Evolutionary conservation across 2,888 invertebrate genomes (phyloP).

Genomic region (Diloba caeruleocephala): DNA sequence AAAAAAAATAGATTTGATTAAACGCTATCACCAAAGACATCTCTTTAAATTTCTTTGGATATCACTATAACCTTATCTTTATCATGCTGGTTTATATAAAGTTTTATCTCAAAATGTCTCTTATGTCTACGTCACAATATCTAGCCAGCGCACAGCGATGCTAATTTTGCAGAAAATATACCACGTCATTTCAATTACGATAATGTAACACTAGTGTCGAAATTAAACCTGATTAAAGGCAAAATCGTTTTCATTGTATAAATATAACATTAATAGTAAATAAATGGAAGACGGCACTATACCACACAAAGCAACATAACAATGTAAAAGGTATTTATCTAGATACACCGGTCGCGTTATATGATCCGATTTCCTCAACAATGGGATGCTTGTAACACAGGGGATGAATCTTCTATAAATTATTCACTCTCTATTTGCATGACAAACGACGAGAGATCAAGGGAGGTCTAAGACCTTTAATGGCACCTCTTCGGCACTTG

Average conservation of each 20-base stretch:
- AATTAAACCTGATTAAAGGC: background rate
- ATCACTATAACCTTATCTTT: no score
- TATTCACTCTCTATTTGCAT: slow-evolving; percentile 87
- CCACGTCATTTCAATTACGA: no score
- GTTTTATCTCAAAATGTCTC: no score
- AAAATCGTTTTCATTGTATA: no score
- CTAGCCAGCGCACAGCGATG: no score
- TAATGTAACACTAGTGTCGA: background rate
- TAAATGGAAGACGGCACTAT: slow-evolving; percentile 14
- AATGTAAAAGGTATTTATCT: slow-evolving; percentile 51
- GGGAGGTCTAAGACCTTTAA: slow-evolving; percentile 81
- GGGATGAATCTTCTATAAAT: slow-evolving; percentile 82
- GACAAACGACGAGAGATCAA: slow-evolving; percentile 80
- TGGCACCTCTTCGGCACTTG: slow-evolving; percentile 73
- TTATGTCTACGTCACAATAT: no score
- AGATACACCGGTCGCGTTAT: slow-evolving; percentile 51
- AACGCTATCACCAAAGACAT: no score
- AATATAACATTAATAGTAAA: background rate
- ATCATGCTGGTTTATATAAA: no score
- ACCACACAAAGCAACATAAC: slow-evolving; percentile 49
- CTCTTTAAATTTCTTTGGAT: no score
- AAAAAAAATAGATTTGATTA: no score
- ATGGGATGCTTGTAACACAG: slow-evolving; percentile 73
- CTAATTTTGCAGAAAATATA: no score
- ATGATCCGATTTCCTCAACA: slow-evolving; percentile 72